Evolutionary conservation across 2,888 invertebrate species (phyloP).

Genomic region (Sialis lutaria): DNA sequence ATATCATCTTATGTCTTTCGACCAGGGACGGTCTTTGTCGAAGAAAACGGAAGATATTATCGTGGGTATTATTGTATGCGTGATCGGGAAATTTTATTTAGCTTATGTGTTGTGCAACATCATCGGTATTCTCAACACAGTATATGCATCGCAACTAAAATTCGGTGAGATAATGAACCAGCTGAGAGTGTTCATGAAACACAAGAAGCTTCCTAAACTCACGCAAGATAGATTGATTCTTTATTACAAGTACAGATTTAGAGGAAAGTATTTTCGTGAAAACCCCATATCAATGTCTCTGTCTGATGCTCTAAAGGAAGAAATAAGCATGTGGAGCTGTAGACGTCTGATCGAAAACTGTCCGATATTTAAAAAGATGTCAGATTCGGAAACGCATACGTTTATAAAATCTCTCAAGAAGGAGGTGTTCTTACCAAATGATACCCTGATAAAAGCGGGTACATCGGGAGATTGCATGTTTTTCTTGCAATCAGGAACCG

Average conservation of each 20-base stretch:
- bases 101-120: no score
- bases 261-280: slow-evolving; percentile 30
- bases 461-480: slow-evolving; percentile 43
- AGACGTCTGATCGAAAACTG: slow-evolving; percentile 27
- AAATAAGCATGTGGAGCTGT: slow-evolving; percentile 3
- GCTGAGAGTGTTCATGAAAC: slow-evolving; percentile 25
- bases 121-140: no score
- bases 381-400: slow-evolving; percentile 28
- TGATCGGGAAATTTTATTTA: no score
- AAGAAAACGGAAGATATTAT: no score
- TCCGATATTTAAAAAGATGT: slow-evolving; percentile 31
- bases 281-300: slow-evolving; percentile 24
- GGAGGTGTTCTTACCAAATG: slow-evolving; percentile 41
- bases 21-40: no score
- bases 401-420: slow-evolving; percentile 33
- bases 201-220: slow-evolving; percentile 26
- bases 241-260: slow-evolving; percentile 30
- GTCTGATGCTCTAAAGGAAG: slow-evolving; percentile 14
- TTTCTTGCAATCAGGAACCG: slow-evolving; percentile 41
- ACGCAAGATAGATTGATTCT: slow-evolving; percentile 25
- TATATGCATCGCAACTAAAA: no score
- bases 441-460: slow-evolving; percentile 38
- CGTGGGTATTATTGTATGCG: no score
- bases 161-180: no score
- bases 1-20: no score